phyloP scores from a whole-genome alignment of 2,888 invertebrate genomes.

The Mesorhabditis belari region DNA sequence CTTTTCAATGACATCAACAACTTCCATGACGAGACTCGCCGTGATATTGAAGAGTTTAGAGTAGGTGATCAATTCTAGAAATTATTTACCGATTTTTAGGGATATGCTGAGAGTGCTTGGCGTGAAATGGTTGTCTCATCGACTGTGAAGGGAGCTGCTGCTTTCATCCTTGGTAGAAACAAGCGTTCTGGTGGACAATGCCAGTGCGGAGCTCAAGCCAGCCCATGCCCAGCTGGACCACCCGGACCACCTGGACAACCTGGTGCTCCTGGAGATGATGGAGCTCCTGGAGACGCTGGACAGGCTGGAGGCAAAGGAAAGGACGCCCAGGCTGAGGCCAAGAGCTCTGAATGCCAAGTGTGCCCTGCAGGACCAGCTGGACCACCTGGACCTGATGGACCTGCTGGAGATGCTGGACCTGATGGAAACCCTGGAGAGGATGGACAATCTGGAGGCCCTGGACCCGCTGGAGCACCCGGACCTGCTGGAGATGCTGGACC shows the following conservation, averaged over 20 bases:
- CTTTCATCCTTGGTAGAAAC: constrained; percentile 12
- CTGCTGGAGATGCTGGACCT: neutral
- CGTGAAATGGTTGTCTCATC: constrained; percentile 1
- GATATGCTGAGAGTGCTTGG: constrained; percentile 25
- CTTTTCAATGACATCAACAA: constrained; percentile 25
- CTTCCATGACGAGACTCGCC: constrained; percentile 18
- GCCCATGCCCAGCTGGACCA: constrained; percentile 37
- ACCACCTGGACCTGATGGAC: neutral
- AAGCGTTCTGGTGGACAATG: constrained; percentile 21
- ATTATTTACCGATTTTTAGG: constrained; percentile 3
- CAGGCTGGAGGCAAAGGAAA: neutral
- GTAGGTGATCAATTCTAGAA: constrained; percentile 4
- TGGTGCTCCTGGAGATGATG: neutral
- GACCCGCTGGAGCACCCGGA: neutral
- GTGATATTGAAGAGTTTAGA: constrained; percentile 23
- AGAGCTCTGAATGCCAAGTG: constrained; percentile 6
- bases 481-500: too few species aligned
- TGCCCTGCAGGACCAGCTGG: constrained; percentile 10
- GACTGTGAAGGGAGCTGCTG: neutral
- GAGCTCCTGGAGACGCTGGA: neutral
- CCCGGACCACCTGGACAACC: constrained; percentile 23
- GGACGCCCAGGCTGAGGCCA: neutral
- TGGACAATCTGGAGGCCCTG: neutral
- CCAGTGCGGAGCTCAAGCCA: constrained; percentile 24
- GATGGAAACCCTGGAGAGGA: neutral